phyloP scores from a whole-genome alignment of 2,888 invertebrate genomes.

The Rotaria socialis region DNA sequence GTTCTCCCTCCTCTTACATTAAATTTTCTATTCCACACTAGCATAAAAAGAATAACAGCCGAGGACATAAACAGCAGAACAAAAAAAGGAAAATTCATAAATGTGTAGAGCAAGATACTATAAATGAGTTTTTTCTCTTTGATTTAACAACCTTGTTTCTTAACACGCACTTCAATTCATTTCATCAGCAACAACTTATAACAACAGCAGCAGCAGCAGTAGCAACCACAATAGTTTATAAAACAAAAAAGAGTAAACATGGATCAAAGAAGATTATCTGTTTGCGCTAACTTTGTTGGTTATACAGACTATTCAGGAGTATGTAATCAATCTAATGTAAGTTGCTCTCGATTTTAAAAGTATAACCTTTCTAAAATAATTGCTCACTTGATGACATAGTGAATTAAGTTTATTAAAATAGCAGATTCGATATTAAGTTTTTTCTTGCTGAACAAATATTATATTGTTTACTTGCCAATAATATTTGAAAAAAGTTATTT shows the following conservation, averaged over 20 bases:
- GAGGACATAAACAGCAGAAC: background rate
- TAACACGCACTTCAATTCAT: background rate
- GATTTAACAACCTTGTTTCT: background rate
- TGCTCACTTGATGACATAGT: too few species aligned
- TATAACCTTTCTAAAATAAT: too few species aligned
- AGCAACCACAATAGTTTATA: background rate
- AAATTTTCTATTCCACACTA: background rate
- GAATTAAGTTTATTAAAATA: too few species aligned
- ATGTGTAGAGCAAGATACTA: background rate
- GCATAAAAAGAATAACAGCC: background rate
- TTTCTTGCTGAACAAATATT: background rate
- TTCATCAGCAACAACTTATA: background rate
- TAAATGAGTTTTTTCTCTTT: constrained; percentile 5
- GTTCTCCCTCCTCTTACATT: background rate
- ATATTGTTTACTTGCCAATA: background rate
- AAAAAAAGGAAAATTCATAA: background rate
- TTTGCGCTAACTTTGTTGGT: background rate
- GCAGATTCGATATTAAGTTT: too few species aligned
- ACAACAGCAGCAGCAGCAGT: background rate
- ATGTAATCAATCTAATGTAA: background rate
- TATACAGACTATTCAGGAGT: background rate
- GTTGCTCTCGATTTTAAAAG: background rate
- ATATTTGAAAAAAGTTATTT: too few species aligned
- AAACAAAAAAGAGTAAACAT: too few species aligned
- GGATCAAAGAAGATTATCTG: constrained; percentile 8